Evolutionary conservation across 2,797 vertebrate species (phyloP).

Genomic region (Crenuchus spilurus): DNA sequence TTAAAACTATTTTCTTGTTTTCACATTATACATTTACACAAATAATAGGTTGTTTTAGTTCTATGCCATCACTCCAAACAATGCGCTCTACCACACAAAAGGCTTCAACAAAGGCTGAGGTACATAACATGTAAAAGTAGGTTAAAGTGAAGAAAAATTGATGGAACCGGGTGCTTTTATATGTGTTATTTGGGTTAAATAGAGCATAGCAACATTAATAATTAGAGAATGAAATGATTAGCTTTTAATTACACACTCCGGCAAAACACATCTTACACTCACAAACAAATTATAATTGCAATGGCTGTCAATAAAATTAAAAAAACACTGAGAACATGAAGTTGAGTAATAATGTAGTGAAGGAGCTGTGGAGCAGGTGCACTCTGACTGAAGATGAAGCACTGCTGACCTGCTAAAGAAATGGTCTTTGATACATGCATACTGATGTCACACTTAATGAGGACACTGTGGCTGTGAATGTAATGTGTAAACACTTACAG

Average conservation of each 20-base stretch:
- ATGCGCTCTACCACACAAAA: no score
- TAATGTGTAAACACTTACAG: background rate
- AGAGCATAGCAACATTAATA: background rate
- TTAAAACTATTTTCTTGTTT: no score
- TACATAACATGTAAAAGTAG: background rate
- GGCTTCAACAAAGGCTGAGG: no score
- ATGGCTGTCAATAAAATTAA: background rate
- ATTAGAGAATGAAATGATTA: conserved; percentile 2
- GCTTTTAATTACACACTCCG: conserved; percentile 1
- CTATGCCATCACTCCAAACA: no score
- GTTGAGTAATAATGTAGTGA: background rate
- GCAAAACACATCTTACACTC: background rate
- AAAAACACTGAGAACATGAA: no score
- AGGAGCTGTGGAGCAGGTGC: background rate
- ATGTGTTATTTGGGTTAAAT: background rate
- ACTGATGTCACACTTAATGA: no score
- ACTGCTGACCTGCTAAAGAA: background rate
- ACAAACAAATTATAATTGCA: conserved; percentile 6
- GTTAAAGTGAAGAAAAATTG: background rate
- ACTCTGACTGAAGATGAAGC: background rate
- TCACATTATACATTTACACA: no score
- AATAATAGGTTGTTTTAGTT: no score
- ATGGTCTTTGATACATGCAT: background rate
- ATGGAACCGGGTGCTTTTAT: background rate
- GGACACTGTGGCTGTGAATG: no score